Base-by-base conservation (phyloP, 2,113 vertebrate species). In the Xenus cinereus region DNA sequence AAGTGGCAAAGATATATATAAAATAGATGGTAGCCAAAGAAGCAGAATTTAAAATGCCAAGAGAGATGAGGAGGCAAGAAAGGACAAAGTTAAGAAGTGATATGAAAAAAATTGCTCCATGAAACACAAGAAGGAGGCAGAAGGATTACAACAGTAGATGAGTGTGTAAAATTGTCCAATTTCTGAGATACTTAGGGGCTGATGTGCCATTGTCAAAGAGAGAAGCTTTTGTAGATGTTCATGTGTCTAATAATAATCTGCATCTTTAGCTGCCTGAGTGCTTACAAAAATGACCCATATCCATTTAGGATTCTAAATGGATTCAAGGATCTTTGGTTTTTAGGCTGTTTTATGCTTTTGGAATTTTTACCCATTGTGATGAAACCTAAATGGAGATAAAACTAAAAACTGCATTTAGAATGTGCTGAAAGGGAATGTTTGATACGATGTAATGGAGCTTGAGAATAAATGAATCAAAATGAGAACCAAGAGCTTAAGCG, bases 401-500 rank as follows among this genome's bases (percentile, higher is more conserved):
- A 93, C 68, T 84, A 78, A 89, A 95, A 84, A 53, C 56, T 90
- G 56, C 73, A 20, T 92, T 95, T 92, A 87, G 73, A 92, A 90
- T 57, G 50, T 30, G 33, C 57, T 95, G 80, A 90, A 94, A 94
- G 66, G 20, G 46, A 90, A 83, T 88, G 67, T 76, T 63, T 95
- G 56, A 81, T 94, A 87, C 0, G 7, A 69, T 84, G 94, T 92
- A 96, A 97, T 93, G 86, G 73, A 94, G 86, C 85, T 92, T 95
- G 90, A 75, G 84, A 96, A 96, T 93, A 97, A 92, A 92, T 95
- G 90, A 95, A 96, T 97, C 64, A 60, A 95, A 97, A 96, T 93
- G 95, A 97, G 92, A 95, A 90, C 33, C 17, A 72, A 35, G n/a
- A 62, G 53, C 80, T 84, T 94, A 95, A 96, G 83, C 75, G 92